Evolutionary conservation across 1,140 invertebrate species (phyloP).

Genomic region (Polypedilum vanderplanki): DNA sequence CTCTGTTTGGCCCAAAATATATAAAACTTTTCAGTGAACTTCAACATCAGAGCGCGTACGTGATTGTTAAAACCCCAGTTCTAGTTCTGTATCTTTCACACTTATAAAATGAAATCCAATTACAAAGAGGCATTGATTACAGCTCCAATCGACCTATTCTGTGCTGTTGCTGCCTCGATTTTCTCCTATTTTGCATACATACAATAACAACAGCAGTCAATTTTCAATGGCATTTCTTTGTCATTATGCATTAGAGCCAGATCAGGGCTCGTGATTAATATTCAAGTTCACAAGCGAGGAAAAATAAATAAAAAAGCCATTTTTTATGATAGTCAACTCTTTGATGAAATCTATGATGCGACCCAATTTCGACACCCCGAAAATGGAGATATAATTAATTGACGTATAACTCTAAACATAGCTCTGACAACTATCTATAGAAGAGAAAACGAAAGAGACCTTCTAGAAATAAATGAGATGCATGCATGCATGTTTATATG

Average conservation of each 20-base stretch:
- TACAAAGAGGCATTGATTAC: too few relatives aligned
- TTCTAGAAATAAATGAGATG: too few relatives aligned
- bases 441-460: too few relatives aligned
- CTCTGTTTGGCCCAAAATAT: too few relatives aligned
- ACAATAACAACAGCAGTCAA: not conserved
- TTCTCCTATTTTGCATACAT: not conserved
- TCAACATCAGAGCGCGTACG: too few relatives aligned
- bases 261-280: conserved; percentile 8
- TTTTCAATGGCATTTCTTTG: conserved; percentile 8
- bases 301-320: not conserved
- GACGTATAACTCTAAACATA: not conserved
- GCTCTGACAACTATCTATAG: too few relatives aligned
- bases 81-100: too few relatives aligned
- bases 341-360: conserved; percentile 22
- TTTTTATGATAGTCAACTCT: not conserved
- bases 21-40: too few relatives aligned
- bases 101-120: too few relatives aligned
- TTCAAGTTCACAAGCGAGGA: conserved; percentile 10
- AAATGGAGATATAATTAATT: conserved; percentile 26
- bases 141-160: too few relatives aligned
- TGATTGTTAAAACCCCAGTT: too few relatives aligned
- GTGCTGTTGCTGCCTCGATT: too few relatives aligned
- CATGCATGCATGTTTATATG: not conserved
- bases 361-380: conserved; percentile 23
- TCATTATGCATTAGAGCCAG: not conserved